Evolutionary conservation across 64 coral and sea anemone genomes (phyloP), one percentile per base, ranked within the genome.

Genomic region (Montipora capricornis): DNA sequence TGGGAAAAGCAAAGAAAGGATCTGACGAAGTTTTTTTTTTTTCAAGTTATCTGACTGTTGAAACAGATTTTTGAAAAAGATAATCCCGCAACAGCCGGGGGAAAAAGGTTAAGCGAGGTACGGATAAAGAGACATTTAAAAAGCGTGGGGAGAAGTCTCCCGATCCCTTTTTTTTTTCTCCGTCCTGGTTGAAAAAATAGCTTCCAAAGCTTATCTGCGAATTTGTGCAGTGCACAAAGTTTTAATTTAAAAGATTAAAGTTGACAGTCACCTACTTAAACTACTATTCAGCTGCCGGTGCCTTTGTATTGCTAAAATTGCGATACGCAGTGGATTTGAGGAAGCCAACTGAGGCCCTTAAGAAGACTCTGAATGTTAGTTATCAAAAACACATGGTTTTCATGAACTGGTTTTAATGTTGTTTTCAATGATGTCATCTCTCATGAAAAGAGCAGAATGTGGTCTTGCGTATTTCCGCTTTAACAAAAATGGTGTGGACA

Each of bases 391-490:
- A 62, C 20, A n/a, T 6, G 82, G 14, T 19, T 37, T 85, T 20
- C 14, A 49, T 62, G 59, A 82, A 16, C 24, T 29, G 16, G 53
- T n/a, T 73, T 86, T 19, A 20, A 71, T 86, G 24, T 48, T 0
- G 44, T 52, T 71, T 47, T 9, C 16, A 70, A 50, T 86, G 82
- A 86, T 50, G 82, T 86, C 45, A 86, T 86, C 64, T 44, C 17
- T 49, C 12, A 86, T 20, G 17, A 50, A 84, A 44, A 66, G 47
- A 64, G 50, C 19, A 52, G 66, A 86, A 50, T 73, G 66, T 4
- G 47, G 48, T 67, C 82, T 86, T 50, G 8, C 82, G 64, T 86
- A 50, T 86, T 86, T 86, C 82, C 82, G 82, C 17, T 71, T 73
- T 71, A n/a, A 16, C 37, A 37, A 37, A 12, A 49, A 51, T 71